Evolutionary conservation across 2,888 invertebrate genomes (phyloP).

Genomic region (Trissolcus brochymenae): DNA sequence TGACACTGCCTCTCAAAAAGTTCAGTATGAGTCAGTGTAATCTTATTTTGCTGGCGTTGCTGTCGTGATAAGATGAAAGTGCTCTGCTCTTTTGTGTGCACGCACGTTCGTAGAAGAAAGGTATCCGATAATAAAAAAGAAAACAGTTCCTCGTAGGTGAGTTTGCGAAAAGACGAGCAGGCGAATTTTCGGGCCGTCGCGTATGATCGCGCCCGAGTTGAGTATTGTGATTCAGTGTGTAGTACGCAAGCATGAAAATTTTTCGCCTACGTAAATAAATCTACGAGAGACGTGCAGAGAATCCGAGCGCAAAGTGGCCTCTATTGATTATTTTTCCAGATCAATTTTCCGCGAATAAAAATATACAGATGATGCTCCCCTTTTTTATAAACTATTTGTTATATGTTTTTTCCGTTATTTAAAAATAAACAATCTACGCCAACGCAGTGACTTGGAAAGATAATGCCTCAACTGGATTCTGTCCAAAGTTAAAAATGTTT

Average conservation of each 20-base stretch:
- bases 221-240: slow-evolving; percentile 53
- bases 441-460: slow-evolving; percentile 1
- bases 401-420: too few species aligned
- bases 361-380: too few species aligned
- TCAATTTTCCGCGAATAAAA: slow-evolving; percentile 9
- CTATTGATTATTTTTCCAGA: slow-evolving; percentile 26
- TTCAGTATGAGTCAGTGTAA: slow-evolving; percentile 31
- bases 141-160: slow-evolving; percentile 30
- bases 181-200: slow-evolving; percentile 20
- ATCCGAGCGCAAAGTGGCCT: slow-evolving; percentile 22
- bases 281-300: slow-evolving; percentile 33
- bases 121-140: slow-evolving; percentile 49
- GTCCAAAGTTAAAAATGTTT: slow-evolving; percentile 36
- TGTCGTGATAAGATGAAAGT: slow-evolving; percentile 50
- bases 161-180: slow-evolving; percentile 27
- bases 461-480: slow-evolving; percentile 36
- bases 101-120: slow-evolving; percentile 51
- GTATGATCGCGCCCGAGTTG: slow-evolving; percentile 42
- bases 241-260: slow-evolving; percentile 43
- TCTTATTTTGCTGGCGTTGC: slow-evolving; percentile 52
- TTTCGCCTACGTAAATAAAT: slow-evolving; percentile 35
- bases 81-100: slow-evolving; percentile 46
- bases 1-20: slow-evolving; percentile 19
- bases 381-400: too few species aligned
- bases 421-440: too few species aligned